Evolutionary conservation across 2,797 vertebrate genomes (phyloP).

Genomic region (Adrianichthys oophorus): DNA sequence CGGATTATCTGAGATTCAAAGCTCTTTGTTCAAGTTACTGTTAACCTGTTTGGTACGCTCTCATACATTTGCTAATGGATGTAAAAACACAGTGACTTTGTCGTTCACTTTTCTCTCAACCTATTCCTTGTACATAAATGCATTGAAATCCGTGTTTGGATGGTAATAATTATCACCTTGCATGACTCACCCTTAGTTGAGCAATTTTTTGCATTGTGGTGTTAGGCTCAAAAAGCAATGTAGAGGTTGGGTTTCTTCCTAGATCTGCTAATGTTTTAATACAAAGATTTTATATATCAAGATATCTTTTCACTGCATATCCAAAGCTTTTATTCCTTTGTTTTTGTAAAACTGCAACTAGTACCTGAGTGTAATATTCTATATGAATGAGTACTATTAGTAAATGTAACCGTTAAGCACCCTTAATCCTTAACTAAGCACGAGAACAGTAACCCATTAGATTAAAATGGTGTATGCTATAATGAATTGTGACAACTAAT

Average conservation of each 20-base stretch:
- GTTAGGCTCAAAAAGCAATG: constrained; percentile 82
- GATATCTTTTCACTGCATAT: constrained; percentile 85
- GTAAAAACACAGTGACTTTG: constrained; percentile 65
- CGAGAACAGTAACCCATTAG: constrained; percentile 61
- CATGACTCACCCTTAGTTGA: constrained; percentile 83
- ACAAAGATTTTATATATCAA: constrained; percentile 79
- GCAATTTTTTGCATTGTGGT: constrained; percentile 85
- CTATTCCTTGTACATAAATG: constrained; percentile 78
- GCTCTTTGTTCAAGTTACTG: constrained; percentile 47
- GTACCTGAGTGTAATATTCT: constrained; percentile 85
- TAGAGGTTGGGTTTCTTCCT: constrained; percentile 84
- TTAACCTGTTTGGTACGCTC: constrained; percentile 54
- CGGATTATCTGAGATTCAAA: constrained; percentile 34
- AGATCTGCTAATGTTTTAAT: constrained; percentile 86
- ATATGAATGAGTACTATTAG: constrained; percentile 78
- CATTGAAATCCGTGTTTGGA: constrained; percentile 73
- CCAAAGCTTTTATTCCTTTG: constrained; percentile 83
- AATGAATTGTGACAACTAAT: constrained; percentile 53
- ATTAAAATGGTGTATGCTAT: constrained; percentile 62
- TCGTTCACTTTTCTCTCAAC: constrained; percentile 51
- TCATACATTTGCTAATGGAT: constrained; percentile 49
- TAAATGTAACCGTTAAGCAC: constrained; percentile 79
- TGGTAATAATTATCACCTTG: constrained; percentile 79
- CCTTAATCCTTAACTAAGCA: constrained; percentile 70
- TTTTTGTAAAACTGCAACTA: constrained; percentile 95